Base-by-base conservation (phyloP, 1,140 invertebrate species). In the Trichonephila clavipes region DNA sequence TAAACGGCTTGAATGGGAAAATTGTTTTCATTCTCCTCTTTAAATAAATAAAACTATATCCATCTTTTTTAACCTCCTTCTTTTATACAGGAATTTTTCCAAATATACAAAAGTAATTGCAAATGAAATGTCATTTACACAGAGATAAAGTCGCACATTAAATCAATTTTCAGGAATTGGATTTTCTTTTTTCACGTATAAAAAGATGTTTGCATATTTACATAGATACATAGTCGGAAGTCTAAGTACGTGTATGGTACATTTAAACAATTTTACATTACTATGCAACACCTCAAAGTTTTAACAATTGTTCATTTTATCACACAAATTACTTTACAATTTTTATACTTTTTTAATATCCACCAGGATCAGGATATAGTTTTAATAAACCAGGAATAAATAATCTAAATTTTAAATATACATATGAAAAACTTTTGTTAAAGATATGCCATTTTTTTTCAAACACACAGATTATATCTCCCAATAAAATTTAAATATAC, bases 181-280 rank as follows among this genome's bases (percentile, higher is more conserved):
- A 85, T 28, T n/a, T 85, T 34, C 2, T 34, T 34, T 85, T 72
- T 90, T 44, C 87, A 64, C n/a, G 88, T 90, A 90, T 90, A 81
- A 90, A 90, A 87, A 90, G 69, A 81, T 90, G 81, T 90, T 24
- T 90, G 72, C 88, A 90, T 88, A 88, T 88, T 66, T 88, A 88
- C 87, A 90, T 90, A 90, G 66, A 90, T 90, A 90, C 72, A 88
- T 81, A 90, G 21, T 90, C 24, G 34, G 61, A 81, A 51, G 44
- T 61, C 44, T 88, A 88, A 72, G 72, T 81, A 81, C 21, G 88
- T 90, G 88, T 90, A 90, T 90, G 34, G 88, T 90, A 90, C 88
- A 90, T 77, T 90, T 51, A 90, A 90, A 90, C 88, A 90, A 62
- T 90, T 58, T 58, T 77, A 90, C 88, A 90, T 24, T 77, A 8